These are phyloP conservation scores for Plumapathes pennacea DNA, from an alignment of 92 coral and sea anemone species.

Conservation along the genomic window DNA sequence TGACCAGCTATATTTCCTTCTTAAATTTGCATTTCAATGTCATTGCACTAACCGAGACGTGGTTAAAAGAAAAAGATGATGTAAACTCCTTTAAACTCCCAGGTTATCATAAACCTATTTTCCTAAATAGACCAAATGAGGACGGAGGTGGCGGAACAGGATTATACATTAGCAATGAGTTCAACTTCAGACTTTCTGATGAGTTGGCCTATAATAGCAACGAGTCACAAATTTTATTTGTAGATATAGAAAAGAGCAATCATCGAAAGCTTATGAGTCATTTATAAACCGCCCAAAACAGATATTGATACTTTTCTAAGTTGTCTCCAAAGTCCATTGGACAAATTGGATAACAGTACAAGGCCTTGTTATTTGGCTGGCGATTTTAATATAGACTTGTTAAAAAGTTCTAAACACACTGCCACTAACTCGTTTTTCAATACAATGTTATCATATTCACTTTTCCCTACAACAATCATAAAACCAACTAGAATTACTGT, in stretches of 20 bases:
- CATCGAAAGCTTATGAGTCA: too few relatives aligned
- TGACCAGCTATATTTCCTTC: conserved; percentile 4
- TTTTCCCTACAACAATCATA: too few relatives aligned
- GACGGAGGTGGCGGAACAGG: conserved; percentile 27
- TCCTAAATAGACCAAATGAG: conserved; percentile 16
- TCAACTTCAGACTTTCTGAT: conserved; percentile 8
- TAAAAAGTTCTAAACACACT: too few relatives aligned
- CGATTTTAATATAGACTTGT: too few relatives aligned
- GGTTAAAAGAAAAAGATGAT: conserved; percentile 7
- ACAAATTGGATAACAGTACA: too few relatives aligned
- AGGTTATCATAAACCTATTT: conserved; percentile 6
- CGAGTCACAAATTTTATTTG: conserved; percentile 12
- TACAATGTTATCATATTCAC: too few relatives aligned
- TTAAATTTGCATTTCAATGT: conserved; percentile 15
- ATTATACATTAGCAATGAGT: conserved; percentile 4
- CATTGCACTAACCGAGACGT: conserved; percentile 14
- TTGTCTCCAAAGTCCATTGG: too few relatives aligned
- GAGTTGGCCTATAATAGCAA: conserved; percentile 16
- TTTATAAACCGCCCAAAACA: too few relatives aligned
- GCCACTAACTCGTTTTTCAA: too few relatives aligned
- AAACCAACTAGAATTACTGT: too few relatives aligned
- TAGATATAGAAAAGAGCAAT: conserved; percentile 6
- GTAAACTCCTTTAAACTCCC: neutral
- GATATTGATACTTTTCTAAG: too few relatives aligned
- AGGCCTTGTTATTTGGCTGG: too few relatives aligned